Conservation (phyloP, 2,113 vertebrate genomes). For the Nibea coibor region DNA sequence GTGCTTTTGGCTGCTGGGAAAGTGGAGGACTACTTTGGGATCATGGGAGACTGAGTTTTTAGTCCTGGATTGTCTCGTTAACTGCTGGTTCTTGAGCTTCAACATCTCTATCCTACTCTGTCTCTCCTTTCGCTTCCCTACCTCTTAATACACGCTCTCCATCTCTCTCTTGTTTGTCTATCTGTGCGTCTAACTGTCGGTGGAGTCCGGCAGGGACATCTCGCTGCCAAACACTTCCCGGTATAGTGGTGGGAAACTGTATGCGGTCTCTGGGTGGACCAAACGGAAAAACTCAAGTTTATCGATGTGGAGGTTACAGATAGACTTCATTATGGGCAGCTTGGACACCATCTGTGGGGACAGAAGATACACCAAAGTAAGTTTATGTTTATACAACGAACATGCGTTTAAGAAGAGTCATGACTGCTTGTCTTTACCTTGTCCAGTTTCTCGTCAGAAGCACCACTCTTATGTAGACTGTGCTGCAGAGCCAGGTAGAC, state of each 20-base stretch:
- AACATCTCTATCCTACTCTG: conserved; percentile 67
- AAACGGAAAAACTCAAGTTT: conserved; percentile 94
- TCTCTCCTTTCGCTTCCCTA: conserved; percentile 69
- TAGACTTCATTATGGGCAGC: conserved; percentile 91
- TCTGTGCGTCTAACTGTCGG: conserved; percentile 81
- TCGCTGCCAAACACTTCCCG: conserved; percentile 92
- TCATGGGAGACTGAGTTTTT: conserved; percentile 71
- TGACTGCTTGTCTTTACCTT: conserved; percentile 80
- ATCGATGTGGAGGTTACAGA: conserved; percentile 92
- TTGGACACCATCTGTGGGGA: conserved; percentile 89
- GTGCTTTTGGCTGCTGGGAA: conserved; percentile 77
- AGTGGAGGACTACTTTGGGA: conserved; percentile 76
- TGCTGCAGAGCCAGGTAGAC: conserved; percentile 90
- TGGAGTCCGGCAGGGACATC: conserved; percentile 85
- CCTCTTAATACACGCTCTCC: conserved; percentile 51
- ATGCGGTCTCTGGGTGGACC: conserved; percentile 90
- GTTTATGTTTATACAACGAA: not conserved
- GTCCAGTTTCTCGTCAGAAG: conserved; percentile 88
- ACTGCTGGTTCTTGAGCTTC: conserved; percentile 78
- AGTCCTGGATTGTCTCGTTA: conserved; percentile 79
- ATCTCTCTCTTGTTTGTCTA: conserved; percentile 40
- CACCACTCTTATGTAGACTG: conserved; percentile 87
- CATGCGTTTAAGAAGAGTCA: not conserved
- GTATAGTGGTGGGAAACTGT: conserved; percentile 91
- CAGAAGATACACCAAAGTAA: conserved; percentile 25